A percentile compares a stretch with the other conserved stretches of the same genome.
phyloP scores from a whole-genome alignment of 2,113 vertebrate species.

The Murina feae region DNA sequence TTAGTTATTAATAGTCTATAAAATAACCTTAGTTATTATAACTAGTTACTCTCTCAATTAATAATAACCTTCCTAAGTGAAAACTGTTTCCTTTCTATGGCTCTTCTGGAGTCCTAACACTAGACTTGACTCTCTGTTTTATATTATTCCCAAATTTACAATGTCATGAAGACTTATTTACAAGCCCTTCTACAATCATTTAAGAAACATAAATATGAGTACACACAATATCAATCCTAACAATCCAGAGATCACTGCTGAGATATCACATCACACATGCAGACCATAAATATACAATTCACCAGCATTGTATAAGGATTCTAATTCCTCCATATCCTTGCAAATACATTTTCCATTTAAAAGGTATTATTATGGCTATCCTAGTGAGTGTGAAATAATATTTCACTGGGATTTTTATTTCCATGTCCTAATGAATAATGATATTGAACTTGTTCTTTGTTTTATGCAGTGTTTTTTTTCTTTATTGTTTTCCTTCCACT shows the following conservation, averaged over 20 bases:
- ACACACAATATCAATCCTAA: not conserved
- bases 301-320: not conserved
- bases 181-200: not conserved
- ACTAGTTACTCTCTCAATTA: not conserved
- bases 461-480: not conserved
- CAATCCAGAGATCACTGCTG: not conserved
- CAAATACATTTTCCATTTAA: not conserved
- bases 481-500: not conserved
- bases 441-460: not conserved
- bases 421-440: not conserved
- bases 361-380: not conserved
- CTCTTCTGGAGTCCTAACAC: not conserved
- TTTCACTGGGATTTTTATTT: constrained; percentile 3
- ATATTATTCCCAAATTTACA: not conserved
- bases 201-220: constrained; percentile 8
- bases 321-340: not conserved
- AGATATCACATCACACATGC: not conserved
- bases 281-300: constrained; percentile 5
- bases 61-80: not conserved
- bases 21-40: not conserved
- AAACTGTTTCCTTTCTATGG: not conserved
- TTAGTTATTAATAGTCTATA: not conserved
- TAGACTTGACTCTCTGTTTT: not conserved
- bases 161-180: not conserved
- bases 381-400: not conserved